phyloP scores from a whole-genome alignment of 2,113 vertebrate species.

The Micromys minutus region DNA sequence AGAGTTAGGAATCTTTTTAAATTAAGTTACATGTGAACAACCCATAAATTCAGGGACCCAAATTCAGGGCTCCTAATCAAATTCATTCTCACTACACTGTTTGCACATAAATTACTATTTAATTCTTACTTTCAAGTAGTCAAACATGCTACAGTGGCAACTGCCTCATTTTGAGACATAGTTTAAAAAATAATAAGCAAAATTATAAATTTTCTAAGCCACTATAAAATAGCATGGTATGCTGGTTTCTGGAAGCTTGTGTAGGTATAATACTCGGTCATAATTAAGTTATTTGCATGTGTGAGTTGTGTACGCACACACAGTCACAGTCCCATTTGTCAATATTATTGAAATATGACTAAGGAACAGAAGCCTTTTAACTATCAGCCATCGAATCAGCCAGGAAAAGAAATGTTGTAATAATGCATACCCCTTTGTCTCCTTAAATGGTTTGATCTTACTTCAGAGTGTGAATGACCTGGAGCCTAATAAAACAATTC shows the following conservation, averaged over 20 bases:
- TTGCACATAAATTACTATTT: not conserved
- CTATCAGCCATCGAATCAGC: not conserved
- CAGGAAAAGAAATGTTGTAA: not conserved
- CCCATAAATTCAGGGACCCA: not conserved
- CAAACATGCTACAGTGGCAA: not conserved
- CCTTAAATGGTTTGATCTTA: not conserved
- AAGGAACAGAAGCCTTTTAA: not conserved
- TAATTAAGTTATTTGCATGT: not conserved
- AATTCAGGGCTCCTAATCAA: not conserved
- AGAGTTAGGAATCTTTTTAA: slow-evolving; percentile 29
- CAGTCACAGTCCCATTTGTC: not conserved
- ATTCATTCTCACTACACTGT: not conserved
- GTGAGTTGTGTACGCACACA: not conserved
- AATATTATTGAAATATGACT: not conserved
- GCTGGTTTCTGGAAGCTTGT: not conserved
- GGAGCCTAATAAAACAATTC: slow-evolving; percentile 7
- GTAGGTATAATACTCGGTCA: not conserved
- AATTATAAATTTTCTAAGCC: not conserved
- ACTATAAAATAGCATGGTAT: slow-evolving; percentile 5
- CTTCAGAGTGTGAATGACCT: slow-evolving; percentile 29
- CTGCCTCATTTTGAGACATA: not conserved
- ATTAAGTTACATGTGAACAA: not conserved
- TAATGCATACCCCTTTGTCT: not conserved
- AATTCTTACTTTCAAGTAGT: not conserved
- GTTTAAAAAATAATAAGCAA: not conserved